Conservation (phyloP, 2,888 invertebrate species). For the Marronus borbonicus region DNA sequence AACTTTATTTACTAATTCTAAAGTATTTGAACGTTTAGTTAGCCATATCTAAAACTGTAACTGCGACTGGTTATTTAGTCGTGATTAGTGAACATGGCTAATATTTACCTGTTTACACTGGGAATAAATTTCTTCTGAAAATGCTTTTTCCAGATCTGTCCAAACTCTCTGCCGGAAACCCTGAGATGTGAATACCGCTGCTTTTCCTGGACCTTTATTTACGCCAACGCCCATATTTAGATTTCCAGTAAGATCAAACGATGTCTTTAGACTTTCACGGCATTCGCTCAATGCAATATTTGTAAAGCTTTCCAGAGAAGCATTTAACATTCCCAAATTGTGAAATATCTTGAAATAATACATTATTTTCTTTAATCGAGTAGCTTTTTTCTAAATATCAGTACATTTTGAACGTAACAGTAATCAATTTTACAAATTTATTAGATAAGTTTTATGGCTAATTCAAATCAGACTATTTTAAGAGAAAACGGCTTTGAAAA, state of each 20-base stretch:
- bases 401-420: too few species aligned
- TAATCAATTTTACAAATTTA: too few species aligned
- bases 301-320: conserved; percentile 73
- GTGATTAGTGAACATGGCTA: not conserved
- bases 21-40: too few species aligned
- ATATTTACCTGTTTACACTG: conserved; percentile 78
- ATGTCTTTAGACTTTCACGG: conserved; percentile 71
- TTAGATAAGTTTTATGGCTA: too few species aligned
- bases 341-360: conserved; percentile 66
- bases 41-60: too few species aligned
- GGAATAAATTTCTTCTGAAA: conserved; percentile 82
- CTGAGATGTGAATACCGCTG: conserved; percentile 69
- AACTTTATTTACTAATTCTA: too few species aligned
- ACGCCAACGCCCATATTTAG: conserved; percentile 53
- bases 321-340: conserved; percentile 69
- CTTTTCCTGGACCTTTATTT: conserved; percentile 73
- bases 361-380: too few species aligned
- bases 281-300: conserved; percentile 73
- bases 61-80: too few species aligned
- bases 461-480: too few species aligned
- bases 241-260: conserved; percentile 70
- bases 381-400: too few species aligned
- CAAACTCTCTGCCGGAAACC: conserved; percentile 82
- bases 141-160: conserved; percentile 90
- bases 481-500: too few species aligned